phyloP scores from a whole-genome alignment of 1,140 invertebrate species.

The Euwallacea similis region DNA sequence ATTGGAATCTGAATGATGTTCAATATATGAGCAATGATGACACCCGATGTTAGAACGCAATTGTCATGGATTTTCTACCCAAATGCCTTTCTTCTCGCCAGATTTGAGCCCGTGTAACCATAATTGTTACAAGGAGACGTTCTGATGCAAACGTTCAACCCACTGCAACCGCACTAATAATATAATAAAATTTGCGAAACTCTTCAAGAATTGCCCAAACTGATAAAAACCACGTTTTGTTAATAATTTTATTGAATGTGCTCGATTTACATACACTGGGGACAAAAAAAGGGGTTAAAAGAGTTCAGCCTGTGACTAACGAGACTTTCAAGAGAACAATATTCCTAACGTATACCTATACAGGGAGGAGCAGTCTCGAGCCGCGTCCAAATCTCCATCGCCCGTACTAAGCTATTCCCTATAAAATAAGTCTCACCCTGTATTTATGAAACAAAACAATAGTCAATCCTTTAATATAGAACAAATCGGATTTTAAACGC shows the following conservation, averaged over 20 bases:
- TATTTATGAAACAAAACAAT: not conserved
- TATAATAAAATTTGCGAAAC: conserved; percentile 29
- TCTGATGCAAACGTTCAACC: not conserved
- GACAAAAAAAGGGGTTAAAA: conserved; percentile 30
- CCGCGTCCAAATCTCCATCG: too few relatives aligned
- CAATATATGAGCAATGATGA: too few relatives aligned
- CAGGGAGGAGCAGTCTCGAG: not conserved
- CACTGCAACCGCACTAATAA: conserved; percentile 11
- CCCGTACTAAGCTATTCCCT: too few relatives aligned
- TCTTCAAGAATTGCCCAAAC: conserved; percentile 8
- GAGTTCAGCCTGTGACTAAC: conserved; percentile 10
- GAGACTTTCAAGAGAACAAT: not conserved
- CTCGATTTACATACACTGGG: conserved; percentile 17
- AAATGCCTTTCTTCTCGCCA: not conserved
- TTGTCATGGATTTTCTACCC: too few relatives aligned
- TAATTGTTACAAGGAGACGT: conserved; percentile 28
- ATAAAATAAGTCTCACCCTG: too few relatives aligned
- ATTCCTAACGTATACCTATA: not conserved
- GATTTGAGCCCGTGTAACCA: conserved; percentile 10
- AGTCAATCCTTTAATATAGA: conserved; percentile 26
- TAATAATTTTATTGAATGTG: conserved; percentile 22
- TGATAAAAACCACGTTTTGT: conserved; percentile 28
- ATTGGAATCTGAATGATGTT: too few relatives aligned
- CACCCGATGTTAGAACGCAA: too few relatives aligned
- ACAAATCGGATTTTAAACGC: conserved; percentile 37